Evolutionary conservation across 2,797 vertebrate species (phyloP), one percentile per base, ranked within the genome.

Genomic region (Cheirogaleus major): DNA sequence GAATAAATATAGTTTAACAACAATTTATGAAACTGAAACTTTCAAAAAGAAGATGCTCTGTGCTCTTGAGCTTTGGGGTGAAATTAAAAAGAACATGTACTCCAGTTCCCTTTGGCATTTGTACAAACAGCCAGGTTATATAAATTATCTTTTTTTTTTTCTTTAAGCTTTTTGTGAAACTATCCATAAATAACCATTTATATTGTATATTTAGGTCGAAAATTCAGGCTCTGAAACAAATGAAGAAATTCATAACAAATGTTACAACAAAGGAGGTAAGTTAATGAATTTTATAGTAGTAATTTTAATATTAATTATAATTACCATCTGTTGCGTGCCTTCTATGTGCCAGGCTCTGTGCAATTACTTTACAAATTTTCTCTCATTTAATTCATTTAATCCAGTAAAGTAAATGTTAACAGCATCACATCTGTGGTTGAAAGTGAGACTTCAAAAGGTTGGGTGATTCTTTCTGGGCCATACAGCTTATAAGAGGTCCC

Each of bases 251-350:
- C 75, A 63, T 27, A 91, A 2, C 89, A 96, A 96, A 92, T 93
- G 95, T 97, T 93, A 22, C 83, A 76, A 97, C 91, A 93, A 96
- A 95, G 95, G 95, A 96, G 70, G 98, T 98, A 96, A 98, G 94
- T 91, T 91, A 59, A 93, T 93, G 41, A 70, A 73, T 95, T 30
- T 35, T 43, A 15, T 57, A 35, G 1, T 61, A 38, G 22, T 89
- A 43, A 87, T 92, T 88, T 92, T 72, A 78, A n/a, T 59, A 32
- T 61, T 94, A 32, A 67, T 32, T 91, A 8, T 38, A 52, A 41
- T 88, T 59, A 15, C n/a, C 35, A 15, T 69, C 85, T 61, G 18
- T 61, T 61, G 6, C 59, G 8, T 50, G n/a, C 15, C 27, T 78
- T 59, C n/a, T 78, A 0, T 45, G 32, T 59, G 14, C 20, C 84